Base-by-base conservation (phyloP, 1,140 invertebrate species). In the Diachasmimorpha longicaudata region DNA sequence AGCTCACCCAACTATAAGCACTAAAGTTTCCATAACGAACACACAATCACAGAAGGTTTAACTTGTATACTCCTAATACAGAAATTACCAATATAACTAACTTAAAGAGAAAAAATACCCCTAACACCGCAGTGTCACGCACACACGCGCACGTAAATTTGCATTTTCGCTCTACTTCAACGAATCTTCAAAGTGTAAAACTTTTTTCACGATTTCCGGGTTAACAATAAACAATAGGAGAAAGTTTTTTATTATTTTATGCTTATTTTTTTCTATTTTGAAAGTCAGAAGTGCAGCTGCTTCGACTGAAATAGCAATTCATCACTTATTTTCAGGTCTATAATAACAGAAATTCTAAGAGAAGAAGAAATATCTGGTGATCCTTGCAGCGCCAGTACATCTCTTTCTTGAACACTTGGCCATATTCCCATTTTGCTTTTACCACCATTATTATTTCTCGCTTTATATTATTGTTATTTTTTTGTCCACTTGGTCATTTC, bases 381-480 rank as follows among this genome's bases (percentile, higher is more conserved):
- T 68, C 48, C 48, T 70, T 75, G 68, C 52, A 68, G 67, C 39
- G 21, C 46, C 70, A n/a, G 6, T 31, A 2, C 31, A 2, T 31
- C 31, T 31, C 31, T 31, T 16, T 21, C 19, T 21, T 21, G 36
- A 70, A 70, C 23, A 70, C 74, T 76, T 76, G 74, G 74, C 74
- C 69, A 42, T 55, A 76, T 76, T 76, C 69, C 69, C 69, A 70
- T 52, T 71, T 55, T 71, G 52, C 69, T 71, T 76, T 76, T 58
- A 75, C 46, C 25, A 21, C 46, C 70, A 76, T 76, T 76, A 19
- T 76, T 71, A 16, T 25, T 75, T 36, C 23, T 42, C 36, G 6
- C 13, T 72, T 63, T 72, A 44, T 58, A 6, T 31, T 31, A 31
- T 31, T 31, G 6, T 31, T 23, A 72, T 66, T 72, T 66, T 66